Percentiles rank a stretch among this genome's conserved stretches.
These are phyloP conservation scores for Tineola bisselliella DNA, from an alignment of 2,888 invertebrate genomes.

Conservation along the genomic window DNA sequence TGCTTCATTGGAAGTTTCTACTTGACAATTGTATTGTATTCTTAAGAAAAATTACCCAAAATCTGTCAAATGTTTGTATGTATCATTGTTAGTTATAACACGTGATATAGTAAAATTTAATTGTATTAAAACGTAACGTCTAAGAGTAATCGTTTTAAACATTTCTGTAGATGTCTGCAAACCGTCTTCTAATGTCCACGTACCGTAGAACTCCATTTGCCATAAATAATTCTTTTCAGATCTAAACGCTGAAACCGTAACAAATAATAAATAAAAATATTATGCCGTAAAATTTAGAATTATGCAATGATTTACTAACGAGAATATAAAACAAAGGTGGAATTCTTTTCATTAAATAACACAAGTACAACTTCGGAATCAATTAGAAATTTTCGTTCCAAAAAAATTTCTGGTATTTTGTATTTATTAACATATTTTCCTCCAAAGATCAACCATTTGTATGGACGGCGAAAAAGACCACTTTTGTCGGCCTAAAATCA, in stretches of 20 bases:
- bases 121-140: slow-evolving; percentile 34
- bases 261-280: neutral
- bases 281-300: neutral
- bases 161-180: slow-evolving; percentile 25
- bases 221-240: slow-evolving; percentile 18
- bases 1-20: too few relatives aligned
- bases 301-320: neutral
- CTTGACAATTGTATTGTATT: too few relatives aligned
- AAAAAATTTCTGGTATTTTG: neutral
- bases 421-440: neutral
- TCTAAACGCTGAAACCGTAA: slow-evolving; percentile 8
- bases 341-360: neutral
- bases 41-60: too few relatives aligned
- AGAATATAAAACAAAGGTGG: neutral
- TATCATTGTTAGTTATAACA: slow-evolving; percentile 51
- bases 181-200: slow-evolving; percentile 30
- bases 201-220: slow-evolving; percentile 33
- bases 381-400: neutral
- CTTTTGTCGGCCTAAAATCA: neutral
- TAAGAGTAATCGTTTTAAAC: slow-evolving; percentile 18
- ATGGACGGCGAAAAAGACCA: neutral
- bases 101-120: slow-evolving; percentile 37
- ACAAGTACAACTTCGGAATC: slow-evolving; percentile 7
- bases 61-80: slow-evolving; percentile 50
- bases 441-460: slow-evolving; percentile 6